Evolutionary conservation across 2,113 vertebrate genomes (phyloP).

Genomic region (Euleptes europaea): DNA sequence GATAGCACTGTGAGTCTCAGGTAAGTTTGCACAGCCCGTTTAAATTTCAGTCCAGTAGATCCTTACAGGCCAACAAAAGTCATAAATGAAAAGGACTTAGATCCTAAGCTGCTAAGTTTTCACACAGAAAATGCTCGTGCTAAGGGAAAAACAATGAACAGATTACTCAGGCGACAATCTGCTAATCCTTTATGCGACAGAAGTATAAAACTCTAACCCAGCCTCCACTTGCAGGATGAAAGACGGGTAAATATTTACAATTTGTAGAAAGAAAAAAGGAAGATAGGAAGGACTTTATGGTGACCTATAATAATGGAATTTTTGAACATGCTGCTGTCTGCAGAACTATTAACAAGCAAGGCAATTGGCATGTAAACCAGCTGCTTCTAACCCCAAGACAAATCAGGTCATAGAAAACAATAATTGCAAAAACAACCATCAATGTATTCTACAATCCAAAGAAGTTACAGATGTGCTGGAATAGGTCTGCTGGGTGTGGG

Average conservation of each 20-base stretch:
- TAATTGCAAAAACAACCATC: not conserved
- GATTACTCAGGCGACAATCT: not conserved
- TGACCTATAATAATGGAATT: conserved; percentile 6
- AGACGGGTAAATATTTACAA: conserved; percentile 9
- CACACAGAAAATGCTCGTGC: conserved; percentile 1
- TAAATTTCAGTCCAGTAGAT: no score
- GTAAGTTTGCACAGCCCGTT: no score
- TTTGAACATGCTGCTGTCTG: not conserved
- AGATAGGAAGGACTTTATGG: not conserved
- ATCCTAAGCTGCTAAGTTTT: not conserved
- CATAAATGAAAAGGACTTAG: not conserved
- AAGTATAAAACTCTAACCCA: not conserved
- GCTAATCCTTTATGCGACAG: conserved; percentile 21
- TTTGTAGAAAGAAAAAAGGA: not conserved
- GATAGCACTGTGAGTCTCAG: no score
- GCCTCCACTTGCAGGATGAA: not conserved
- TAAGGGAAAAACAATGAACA: conserved; percentile 3
- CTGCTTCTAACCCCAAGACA: not conserved
- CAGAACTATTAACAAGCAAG: not conserved
- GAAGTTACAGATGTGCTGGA: not conserved
- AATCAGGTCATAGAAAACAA: not conserved
- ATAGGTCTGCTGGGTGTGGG: not conserved
- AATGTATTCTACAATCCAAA: not conserved
- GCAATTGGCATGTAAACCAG: rapidly evolving
- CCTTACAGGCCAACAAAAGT: not conserved